Percentiles rank a stretch among this genome's conserved stretches.
phyloP scores from a whole-genome alignment of 2,113 vertebrate genomes.

The Ornithorhynchus anatinus region DNA sequence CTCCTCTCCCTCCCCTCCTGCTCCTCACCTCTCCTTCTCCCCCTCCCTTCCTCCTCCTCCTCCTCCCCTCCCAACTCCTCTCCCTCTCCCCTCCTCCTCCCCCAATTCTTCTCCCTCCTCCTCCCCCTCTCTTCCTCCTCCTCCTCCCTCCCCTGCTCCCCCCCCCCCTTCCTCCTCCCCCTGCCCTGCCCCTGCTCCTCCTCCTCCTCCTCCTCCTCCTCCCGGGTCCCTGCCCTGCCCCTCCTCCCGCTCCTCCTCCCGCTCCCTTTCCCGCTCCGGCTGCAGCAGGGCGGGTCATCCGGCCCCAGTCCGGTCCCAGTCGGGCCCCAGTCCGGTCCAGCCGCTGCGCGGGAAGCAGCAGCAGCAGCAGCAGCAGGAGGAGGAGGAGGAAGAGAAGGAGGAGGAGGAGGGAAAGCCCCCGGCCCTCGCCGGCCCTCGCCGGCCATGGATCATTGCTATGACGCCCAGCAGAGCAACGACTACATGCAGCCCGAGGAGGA shows the following conservation, averaged over 20 bases:
- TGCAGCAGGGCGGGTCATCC: slow-evolving; percentile 29
- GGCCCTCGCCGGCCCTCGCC: slow-evolving; percentile 27
- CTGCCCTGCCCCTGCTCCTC: slow-evolving; percentile 1
- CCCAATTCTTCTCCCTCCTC: too few relatives aligned
- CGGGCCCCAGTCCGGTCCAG: slow-evolving; percentile 5
- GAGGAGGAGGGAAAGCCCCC: slow-evolving; percentile 27
- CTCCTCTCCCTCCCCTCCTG: background rate
- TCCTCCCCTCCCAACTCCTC: too few relatives aligned
- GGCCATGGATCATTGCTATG: slow-evolving; percentile 87
- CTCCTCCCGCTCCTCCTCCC: background rate
- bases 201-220: background rate
- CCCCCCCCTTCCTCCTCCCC: background rate
- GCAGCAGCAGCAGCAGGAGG: background rate
- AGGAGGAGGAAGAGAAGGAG: slow-evolving; percentile 52
- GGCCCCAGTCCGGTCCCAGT: slow-evolving; percentile 2
- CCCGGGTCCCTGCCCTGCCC: background rate
- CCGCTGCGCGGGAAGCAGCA: background rate
- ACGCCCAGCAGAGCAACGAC: slow-evolving; percentile 76
- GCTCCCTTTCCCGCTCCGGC: slow-evolving; percentile 10
- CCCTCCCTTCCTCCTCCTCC: slow-evolving; percentile 41
- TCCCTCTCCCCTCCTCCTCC: too few relatives aligned
- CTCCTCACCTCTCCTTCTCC: background rate
- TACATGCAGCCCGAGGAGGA: slow-evolving; percentile 94
- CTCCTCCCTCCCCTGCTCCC: too few relatives aligned
- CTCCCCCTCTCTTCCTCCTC: too few relatives aligned